phyloP scores from a whole-genome alignment of 2,888 invertebrate genomes.

The Hypercompe scribonia region DNA sequence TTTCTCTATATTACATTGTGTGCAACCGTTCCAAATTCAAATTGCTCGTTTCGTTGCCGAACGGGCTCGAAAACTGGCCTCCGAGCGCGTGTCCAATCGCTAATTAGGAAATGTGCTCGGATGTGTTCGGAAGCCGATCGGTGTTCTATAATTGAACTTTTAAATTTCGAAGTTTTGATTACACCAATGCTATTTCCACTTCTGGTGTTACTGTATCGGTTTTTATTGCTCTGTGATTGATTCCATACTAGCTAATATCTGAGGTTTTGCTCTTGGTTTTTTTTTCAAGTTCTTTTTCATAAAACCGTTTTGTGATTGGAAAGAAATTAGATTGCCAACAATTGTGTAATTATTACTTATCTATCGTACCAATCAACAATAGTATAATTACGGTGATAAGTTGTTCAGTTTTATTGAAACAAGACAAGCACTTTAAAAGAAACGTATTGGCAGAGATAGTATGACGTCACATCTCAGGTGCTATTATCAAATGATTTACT shows the following conservation, averaged over 20 bases:
- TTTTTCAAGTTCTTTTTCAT: background rate
- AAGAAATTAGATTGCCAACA: background rate
- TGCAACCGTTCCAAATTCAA: constrained; percentile 83
- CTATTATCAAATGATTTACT: constrained; percentile 6
- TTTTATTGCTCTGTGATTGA: constrained; percentile 53
- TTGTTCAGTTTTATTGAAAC: background rate
- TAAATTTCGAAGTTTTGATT: constrained; percentile 81
- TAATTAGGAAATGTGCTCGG: constrained; percentile 84
- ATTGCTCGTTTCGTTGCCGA: constrained; percentile 79
- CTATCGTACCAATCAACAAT: constrained; percentile 8
- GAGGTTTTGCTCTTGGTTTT: constrained; percentile 21
- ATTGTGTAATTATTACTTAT: background rate
- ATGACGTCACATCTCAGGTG: background rate
- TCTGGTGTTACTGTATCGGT: constrained; percentile 74
- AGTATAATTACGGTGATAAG: background rate
- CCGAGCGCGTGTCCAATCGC: constrained; percentile 85
- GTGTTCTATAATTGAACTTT: constrained; percentile 81
- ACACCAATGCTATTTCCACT: constrained; percentile 75
- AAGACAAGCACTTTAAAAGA: background rate
- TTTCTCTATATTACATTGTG: constrained; percentile 56
- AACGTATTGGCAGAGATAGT: background rate
- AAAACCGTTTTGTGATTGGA: background rate
- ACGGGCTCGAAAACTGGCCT: constrained; percentile 70
- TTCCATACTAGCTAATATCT: constrained; percentile 39
- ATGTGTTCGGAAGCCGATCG: constrained; percentile 80